These are phyloP conservation scores for Meteorus cinctellus DNA, from an alignment of 2,888 invertebrate species.

Conservation along the genomic window DNA sequence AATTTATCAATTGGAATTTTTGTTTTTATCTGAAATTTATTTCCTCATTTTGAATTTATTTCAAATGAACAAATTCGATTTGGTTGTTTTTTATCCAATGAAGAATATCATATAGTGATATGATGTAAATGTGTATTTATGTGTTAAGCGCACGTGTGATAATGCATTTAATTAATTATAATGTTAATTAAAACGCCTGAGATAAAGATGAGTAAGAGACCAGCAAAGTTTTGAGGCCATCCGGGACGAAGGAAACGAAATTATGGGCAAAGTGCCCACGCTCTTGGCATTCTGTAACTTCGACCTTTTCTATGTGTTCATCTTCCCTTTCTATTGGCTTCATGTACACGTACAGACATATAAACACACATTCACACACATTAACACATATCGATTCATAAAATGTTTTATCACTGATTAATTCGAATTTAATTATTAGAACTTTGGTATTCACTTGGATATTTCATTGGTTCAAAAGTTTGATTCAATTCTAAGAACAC, in stretches of 20 bases:
- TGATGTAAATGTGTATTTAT: background rate
- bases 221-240: constrained; percentile 9
- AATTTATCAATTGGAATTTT: too few relatives aligned
- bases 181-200: background rate
- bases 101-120: background rate
- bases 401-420: too few relatives aligned
- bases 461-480: too few relatives aligned
- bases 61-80: too few relatives aligned
- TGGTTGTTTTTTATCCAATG: background rate
- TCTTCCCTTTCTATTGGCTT: background rate
- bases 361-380: background rate
- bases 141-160: background rate
- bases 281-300: constrained; percentile 22
- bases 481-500: too few relatives aligned
- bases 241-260: constrained; percentile 18
- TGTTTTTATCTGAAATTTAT: too few relatives aligned
- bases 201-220: background rate
- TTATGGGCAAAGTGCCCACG: constrained; percentile 24
- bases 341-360: background rate
- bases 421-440: too few relatives aligned
- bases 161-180: background rate
- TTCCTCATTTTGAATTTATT: too few relatives aligned
- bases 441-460: too few relatives aligned
- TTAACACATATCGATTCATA: too few relatives aligned
- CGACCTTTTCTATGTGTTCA: background rate